Evolutionary conservation across 2,888 invertebrate genomes (phyloP).

Genomic region (Brachyptera putata): DNA sequence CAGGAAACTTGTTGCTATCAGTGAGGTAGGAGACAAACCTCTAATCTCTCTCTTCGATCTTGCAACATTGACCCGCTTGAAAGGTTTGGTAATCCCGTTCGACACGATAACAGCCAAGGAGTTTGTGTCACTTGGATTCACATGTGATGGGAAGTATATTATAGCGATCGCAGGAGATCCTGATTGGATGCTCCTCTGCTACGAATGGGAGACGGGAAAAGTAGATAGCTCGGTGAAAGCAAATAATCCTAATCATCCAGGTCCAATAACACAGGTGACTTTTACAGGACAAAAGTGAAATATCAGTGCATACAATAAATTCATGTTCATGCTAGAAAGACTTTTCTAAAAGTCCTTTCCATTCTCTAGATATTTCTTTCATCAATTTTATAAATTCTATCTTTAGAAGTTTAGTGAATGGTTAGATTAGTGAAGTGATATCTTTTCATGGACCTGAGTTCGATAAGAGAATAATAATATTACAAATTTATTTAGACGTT

Average conservation of each 20-base stretch:
- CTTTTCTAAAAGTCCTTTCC: no score
- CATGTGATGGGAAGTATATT: conserved; percentile 75
- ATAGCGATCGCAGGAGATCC: conserved; percentile 77
- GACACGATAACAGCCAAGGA: conserved; percentile 53
- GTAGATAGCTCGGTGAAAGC: conserved; percentile 70
- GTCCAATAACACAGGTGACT: conserved; percentile 58
- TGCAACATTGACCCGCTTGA: conserved; percentile 62
- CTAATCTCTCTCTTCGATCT: conserved; percentile 69
- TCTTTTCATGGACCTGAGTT: no score
- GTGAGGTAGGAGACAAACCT: conserved; percentile 53
- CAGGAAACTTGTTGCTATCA: conserved; percentile 60
- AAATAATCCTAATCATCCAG: conserved; percentile 53
- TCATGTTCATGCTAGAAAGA: no score
- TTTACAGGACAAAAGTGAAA: no score
- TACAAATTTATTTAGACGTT: no score
- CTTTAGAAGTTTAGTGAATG: no score
- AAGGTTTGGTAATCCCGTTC: conserved; percentile 56
- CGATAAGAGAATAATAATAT: no score
- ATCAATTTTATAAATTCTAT: no score
- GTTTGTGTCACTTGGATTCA: conserved; percentile 71
- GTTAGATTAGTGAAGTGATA: no score
- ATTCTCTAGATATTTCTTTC: no score
- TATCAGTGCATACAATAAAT: no score
- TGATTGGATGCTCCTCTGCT: conserved; percentile 75
- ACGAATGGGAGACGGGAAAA: conserved; percentile 78